phyloP scores from a whole-genome alignment of 2,797 vertebrate species.

The Pteropus rufus region DNA sequence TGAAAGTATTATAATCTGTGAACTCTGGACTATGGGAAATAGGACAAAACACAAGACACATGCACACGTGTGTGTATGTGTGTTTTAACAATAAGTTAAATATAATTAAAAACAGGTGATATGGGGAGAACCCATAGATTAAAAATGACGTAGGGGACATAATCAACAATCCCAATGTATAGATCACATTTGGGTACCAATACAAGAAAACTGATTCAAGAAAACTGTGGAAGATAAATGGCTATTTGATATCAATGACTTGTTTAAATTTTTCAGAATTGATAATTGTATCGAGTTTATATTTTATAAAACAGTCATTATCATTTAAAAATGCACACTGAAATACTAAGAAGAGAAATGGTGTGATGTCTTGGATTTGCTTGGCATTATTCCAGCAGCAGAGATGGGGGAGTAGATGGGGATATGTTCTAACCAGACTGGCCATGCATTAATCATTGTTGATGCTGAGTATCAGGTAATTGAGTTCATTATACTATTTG shows the following conservation, averaged over 20 bases:
- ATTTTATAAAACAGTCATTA: background rate
- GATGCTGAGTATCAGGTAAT: background rate
- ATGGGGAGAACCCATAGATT: background rate
- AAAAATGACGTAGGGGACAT: background rate
- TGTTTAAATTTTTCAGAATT: background rate
- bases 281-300: background rate
- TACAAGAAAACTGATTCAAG: background rate
- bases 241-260: background rate
- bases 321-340: background rate
- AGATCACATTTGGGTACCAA: background rate
- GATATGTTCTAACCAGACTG: background rate
- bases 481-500: background rate
- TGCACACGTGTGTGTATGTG: too few relatives aligned
- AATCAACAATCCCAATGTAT: background rate
- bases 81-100: background rate
- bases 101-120: background rate
- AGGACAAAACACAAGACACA: background rate
- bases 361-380: background rate
- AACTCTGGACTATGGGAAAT: background rate
- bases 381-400: background rate
- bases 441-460: background rate
- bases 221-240: background rate
- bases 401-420: background rate
- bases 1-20: background rate
- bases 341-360: constrained; percentile 5